Evolutionary conservation across 35 echinoderm and acorn worm genomes (phyloP).

Genomic region (Hemicentrotus pulcherrimus): DNA sequence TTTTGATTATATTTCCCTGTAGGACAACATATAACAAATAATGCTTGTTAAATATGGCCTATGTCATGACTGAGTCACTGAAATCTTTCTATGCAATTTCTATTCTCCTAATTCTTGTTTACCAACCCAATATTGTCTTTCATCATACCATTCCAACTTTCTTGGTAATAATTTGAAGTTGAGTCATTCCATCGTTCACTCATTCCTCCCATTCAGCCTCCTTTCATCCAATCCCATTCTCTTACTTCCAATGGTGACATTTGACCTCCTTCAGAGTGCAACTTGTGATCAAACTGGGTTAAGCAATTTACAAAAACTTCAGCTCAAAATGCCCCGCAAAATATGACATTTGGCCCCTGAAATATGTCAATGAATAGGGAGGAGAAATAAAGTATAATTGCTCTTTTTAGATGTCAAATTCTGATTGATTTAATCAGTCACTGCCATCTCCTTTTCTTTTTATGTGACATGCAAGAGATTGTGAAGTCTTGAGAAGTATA

Average conservation of each 20-base stretch:
- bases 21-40: too few species aligned
- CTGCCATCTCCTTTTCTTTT: slow-evolving; percentile 27
- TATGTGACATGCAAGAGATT: slow-evolving; percentile 18
- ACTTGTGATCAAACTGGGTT: slow-evolving; percentile 8
- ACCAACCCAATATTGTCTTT: not conserved
- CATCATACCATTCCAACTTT: not conserved
- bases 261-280: slow-evolving; percentile 18
- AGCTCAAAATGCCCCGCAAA: not conserved
- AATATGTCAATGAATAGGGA: not conserved
- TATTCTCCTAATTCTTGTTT: not conserved
- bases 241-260: not conserved
- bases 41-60: too few species aligned
- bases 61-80: not conserved
- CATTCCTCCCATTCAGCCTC: not conserved
- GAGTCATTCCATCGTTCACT: not conserved
- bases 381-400: slow-evolving; percentile 22
- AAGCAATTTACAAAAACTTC: slow-evolving; percentile 18
- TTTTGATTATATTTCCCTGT: too few species aligned
- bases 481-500: slow-evolving; percentile 14
- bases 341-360: slow-evolving; percentile 24
- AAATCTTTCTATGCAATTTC: not conserved
- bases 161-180: not conserved
- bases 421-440: slow-evolving; percentile 36
- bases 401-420: not conserved
- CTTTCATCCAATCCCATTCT: not conserved